These are phyloP conservation scores for Tinea semifulvella DNA, from an alignment of 2,888 invertebrate genomes.

Conservation along the genomic window DNA sequence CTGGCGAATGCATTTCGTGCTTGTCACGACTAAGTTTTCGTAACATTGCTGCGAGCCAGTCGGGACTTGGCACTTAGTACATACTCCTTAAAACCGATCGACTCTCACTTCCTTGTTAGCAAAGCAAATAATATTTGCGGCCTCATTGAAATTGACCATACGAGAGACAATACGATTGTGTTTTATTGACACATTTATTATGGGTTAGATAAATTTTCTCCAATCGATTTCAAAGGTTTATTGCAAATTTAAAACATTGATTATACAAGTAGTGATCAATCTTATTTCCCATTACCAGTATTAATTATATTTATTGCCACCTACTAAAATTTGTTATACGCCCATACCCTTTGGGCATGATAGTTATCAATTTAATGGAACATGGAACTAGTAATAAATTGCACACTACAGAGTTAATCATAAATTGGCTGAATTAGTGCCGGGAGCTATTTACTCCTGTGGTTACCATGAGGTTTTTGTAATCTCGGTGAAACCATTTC, in stretches of 20 bases:
- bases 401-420: constrained; percentile 9
- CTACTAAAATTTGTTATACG: constrained; percentile 20
- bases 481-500: constrained; percentile 24
- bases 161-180: background rate
- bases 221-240: background rate
- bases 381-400: constrained; percentile 14
- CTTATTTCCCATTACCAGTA: background rate
- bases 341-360: constrained; percentile 14
- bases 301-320: constrained; percentile 17
- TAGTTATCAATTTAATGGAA: constrained; percentile 14
- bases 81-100: constrained; percentile 39
- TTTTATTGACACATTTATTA: background rate
- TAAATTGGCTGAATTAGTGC: constrained; percentile 23
- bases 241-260: background rate
- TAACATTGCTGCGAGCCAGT: constrained; percentile 25
- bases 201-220: background rate
- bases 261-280: background rate
- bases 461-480: constrained; percentile 28
- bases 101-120: constrained; percentile 46
- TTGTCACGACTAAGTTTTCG: constrained; percentile 30
- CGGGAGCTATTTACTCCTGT: constrained; percentile 18
- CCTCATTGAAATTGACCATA: constrained; percentile 3
- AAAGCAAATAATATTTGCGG: constrained; percentile 13
- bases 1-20: constrained; percentile 13
- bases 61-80: constrained; percentile 28